Evolutionary conservation across 2,888 invertebrate species (phyloP).

Genomic region (Chamaedrilus cognettii): DNA sequence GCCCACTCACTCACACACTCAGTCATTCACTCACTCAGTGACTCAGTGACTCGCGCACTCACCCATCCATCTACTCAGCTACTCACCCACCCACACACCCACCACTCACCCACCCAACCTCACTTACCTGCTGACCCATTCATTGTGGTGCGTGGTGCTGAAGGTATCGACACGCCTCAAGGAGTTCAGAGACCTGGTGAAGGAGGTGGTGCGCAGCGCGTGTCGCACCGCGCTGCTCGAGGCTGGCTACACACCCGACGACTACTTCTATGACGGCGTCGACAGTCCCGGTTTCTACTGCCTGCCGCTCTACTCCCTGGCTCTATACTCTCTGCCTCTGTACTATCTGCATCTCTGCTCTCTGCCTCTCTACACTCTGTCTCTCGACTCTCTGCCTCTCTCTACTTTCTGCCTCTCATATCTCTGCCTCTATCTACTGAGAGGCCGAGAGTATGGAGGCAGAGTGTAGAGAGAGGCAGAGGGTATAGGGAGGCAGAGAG

Average conservation of each 20-base stretch:
- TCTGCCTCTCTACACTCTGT: too few species aligned
- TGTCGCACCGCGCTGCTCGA: conserved; percentile 75
- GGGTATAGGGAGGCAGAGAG: too few species aligned
- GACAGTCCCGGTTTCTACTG: conserved; percentile 40
- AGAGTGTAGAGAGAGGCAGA: too few species aligned
- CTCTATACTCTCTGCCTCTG: too few species aligned
- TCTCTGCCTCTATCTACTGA: too few species aligned
- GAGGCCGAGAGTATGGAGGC: too few species aligned
- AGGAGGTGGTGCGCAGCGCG: conserved; percentile 69
- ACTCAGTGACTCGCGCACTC: conserved; percentile 13
- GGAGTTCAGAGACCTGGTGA: conserved; percentile 62
- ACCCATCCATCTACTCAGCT: too few species aligned
- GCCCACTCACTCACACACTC: conserved; percentile 27
- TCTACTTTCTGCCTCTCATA: too few species aligned
- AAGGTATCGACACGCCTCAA: conserved; percentile 58
- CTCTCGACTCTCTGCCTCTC: too few species aligned
- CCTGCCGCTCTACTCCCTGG: too few species aligned
- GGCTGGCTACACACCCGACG: conserved; percentile 79
- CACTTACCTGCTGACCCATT: conserved; percentile 17
- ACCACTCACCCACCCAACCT: conserved; percentile 21
- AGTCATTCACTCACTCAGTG: conserved; percentile 9
- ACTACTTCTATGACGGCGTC: conserved; percentile 62
- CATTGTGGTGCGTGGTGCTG: background rate
- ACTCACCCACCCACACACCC: conserved; percentile 10
- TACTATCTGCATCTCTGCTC: too few species aligned